phyloP scores from a whole-genome alignment of 2,888 invertebrate species.

The Dioctria linearis region DNA sequence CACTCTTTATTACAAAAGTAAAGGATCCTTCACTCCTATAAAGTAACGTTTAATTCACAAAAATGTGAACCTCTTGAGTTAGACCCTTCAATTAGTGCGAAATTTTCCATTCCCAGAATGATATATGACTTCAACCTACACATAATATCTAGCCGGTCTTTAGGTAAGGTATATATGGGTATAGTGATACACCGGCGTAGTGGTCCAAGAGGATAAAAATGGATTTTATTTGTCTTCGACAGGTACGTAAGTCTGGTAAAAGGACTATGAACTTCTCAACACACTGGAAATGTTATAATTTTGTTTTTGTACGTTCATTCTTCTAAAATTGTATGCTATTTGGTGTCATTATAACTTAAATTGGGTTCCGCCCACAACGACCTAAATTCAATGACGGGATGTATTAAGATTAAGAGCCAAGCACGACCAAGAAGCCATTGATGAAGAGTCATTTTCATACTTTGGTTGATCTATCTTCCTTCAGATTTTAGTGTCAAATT shows the following conservation, averaged over 20 bases:
- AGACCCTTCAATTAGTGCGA: conserved; percentile 58
- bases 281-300: conserved; percentile 47
- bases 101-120: conserved; percentile 55
- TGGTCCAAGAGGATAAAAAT: conserved; percentile 1
- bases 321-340: conserved; percentile 57
- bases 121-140: conserved; percentile 55
- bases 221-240: conserved; percentile 29
- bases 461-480: not conserved
- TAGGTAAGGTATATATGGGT: not conserved
- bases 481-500: not conserved
- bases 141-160: not conserved
- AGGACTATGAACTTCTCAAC: not conserved
- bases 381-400: conserved; percentile 55
- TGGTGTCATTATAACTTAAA: conserved; percentile 58
- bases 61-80: conserved; percentile 33
- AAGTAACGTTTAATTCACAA: not conserved
- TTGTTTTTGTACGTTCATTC: conserved; percentile 12
- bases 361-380: conserved; percentile 55
- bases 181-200: not conserved
- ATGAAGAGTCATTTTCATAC: not conserved
- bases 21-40: conserved; percentile 12
- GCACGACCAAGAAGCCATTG: conserved; percentile 27
- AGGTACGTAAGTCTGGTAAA: conserved; percentile 5
- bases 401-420: conserved; percentile 24
- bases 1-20: conserved; percentile 6